Percentiles rank a stretch among this genome's conserved stretches.
Evolutionary conservation across 2,888 invertebrate species (phyloP).

Genomic region (Xylocampa areola): DNA sequence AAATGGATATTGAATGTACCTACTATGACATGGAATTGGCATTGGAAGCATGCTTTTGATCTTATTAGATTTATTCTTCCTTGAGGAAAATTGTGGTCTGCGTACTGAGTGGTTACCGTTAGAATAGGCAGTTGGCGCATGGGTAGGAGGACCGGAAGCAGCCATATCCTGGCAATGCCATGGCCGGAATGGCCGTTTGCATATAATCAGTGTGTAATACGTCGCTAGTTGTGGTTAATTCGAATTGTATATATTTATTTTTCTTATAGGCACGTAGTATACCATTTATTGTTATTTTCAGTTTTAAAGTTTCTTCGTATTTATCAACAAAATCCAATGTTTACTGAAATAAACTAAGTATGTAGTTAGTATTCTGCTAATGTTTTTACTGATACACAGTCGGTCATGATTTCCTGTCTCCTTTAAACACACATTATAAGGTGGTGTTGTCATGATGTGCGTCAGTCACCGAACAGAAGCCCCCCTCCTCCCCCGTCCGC

Average conservation of each 20-base stretch:
- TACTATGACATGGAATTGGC: no score
- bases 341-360: constrained; percentile 7
- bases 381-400: constrained; percentile 31
- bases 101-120: constrained; percentile 74
- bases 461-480: constrained; percentile 61
- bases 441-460: constrained; percentile 62
- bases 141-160: constrained; percentile 79
- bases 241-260: constrained; percentile 2
- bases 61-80: constrained; percentile 59
- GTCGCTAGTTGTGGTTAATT: constrained; percentile 4
- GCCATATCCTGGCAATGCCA: constrained; percentile 81
- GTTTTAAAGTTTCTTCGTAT: background rate
- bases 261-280: constrained; percentile 15
- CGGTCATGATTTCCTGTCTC: constrained; percentile 59
- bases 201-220: constrained; percentile 46
- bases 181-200: constrained; percentile 62
- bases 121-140: constrained; percentile 61
- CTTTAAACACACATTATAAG: constrained; percentile 52
- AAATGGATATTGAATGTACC: constrained; percentile 6
- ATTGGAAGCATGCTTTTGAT: constrained; percentile 34
- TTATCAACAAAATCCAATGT: background rate
- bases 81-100: constrained; percentile 57
- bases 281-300: constrained; percentile 3
- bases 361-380: constrained; percentile 46
- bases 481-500: constrained; percentile 42